Percentiles rank a stretch among this genome's conserved stretches.
Conservation (phyloP, 2,888 invertebrate species). For the Ormyrus rosae region DNA sequence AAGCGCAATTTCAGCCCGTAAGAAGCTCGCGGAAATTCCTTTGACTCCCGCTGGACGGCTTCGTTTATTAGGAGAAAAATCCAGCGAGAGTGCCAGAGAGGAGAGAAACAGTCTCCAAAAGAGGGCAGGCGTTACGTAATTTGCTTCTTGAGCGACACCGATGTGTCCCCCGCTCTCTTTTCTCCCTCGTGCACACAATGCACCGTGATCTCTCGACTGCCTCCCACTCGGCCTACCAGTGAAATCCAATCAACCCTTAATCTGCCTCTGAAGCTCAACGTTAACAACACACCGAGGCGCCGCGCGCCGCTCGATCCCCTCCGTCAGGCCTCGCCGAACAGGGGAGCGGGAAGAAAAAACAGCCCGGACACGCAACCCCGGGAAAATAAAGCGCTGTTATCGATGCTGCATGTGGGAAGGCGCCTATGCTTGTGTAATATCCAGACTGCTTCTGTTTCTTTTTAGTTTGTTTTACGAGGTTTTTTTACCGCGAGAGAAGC, state of each 20-base stretch:
- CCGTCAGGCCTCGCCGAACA: background rate
- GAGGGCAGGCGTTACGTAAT: conserved; percentile 38
- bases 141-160: conserved; percentile 32
- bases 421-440: no score
- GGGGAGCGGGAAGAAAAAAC: background rate
- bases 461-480: no score
- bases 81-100: no score
- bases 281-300: conserved; percentile 10
- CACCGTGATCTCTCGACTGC: background rate
- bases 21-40: no score
- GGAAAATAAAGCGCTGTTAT: conserved; percentile 18
- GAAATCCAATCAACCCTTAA: conserved; percentile 52
- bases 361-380: background rate
- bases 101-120: no score
- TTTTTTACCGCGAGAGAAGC: no score
- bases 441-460: no score
- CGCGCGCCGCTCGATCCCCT: no score
- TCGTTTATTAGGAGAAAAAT: no score
- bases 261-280: conserved; percentile 16
- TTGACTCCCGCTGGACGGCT: no score
- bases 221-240: background rate
- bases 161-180: background rate
- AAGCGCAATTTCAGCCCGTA: no score
- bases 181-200: conserved; percentile 1
- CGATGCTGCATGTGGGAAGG: background rate